These are phyloP conservation scores for Poeciliopsis infans DNA, from an alignment of 2,797 vertebrate genomes.

Conservation along the genomic window DNA sequence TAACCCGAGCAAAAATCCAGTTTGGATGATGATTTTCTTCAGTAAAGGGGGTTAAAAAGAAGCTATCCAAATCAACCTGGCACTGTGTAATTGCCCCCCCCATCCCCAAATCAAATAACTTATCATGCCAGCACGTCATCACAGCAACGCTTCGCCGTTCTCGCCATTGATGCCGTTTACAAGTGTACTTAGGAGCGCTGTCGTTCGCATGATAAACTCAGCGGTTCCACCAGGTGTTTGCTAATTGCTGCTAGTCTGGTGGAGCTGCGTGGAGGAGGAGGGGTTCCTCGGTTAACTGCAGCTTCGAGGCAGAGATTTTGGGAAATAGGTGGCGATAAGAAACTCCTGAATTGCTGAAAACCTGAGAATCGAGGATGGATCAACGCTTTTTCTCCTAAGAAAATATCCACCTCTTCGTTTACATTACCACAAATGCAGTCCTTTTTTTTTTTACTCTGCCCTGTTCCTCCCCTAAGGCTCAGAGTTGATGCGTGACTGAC, in stretches of 20 bases:
- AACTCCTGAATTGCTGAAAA: too few relatives aligned
- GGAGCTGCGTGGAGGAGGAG: background rate
- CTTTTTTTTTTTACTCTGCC: slow-evolving; percentile 27
- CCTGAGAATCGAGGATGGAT: background rate
- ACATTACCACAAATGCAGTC: slow-evolving; percentile 12
- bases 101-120: background rate
- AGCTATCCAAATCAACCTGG: background rate
- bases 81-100: background rate
- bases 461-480: slow-evolving; percentile 52
- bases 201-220: background rate
- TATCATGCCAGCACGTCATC: background rate
- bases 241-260: background rate
- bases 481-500: slow-evolving; percentile 75
- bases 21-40: background rate
- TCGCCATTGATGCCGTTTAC: background rate
- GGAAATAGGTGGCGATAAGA: too few relatives aligned
- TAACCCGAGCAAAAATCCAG: background rate
- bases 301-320: too few relatives aligned
- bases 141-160: background rate
- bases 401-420: slow-evolving; percentile 4
- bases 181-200: background rate
- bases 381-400: background rate
- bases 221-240: background rate
- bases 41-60: background rate
- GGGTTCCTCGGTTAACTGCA: too few relatives aligned